phyloP scores from a whole-genome alignment of 2,888 invertebrate genomes.

The Agriopis leucophaearia region DNA sequence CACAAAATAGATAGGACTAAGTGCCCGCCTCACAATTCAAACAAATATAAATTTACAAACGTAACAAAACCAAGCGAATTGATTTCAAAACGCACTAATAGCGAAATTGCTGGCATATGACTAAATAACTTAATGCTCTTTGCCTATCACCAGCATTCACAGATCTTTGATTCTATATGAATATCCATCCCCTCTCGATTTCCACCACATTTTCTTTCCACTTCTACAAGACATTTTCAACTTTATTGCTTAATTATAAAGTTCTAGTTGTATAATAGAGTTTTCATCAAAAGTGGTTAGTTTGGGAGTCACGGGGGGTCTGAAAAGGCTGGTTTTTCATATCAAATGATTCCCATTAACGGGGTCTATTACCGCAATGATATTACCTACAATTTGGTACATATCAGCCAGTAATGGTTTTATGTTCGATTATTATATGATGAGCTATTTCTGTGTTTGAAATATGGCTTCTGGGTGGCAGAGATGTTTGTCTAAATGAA shows the following conservation, averaged over 20 bases:
- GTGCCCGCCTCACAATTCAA: constrained; percentile 34
- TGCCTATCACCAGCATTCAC: constrained; percentile 49
- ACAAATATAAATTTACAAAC: constrained; percentile 46
- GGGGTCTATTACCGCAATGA: constrained; percentile 73
- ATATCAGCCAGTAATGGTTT: constrained; percentile 69
- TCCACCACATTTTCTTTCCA: constrained; percentile 32
- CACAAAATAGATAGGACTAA: not conserved
- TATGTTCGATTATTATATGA: constrained; percentile 55
- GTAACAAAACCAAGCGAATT: constrained; percentile 61
- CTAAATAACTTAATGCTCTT: constrained; percentile 78
- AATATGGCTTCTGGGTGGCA: constrained; percentile 32
- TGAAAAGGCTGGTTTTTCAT: constrained; percentile 55
- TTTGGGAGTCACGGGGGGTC: constrained; percentile 54
- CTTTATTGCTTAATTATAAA: constrained; percentile 3
- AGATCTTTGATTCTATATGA: constrained; percentile 56
- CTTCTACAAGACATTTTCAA: constrained; percentile 26
- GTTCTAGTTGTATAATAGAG: not conserved
- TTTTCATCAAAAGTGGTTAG: constrained; percentile 47
- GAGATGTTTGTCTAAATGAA: constrained; percentile 16
- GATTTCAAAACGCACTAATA: constrained; percentile 76
- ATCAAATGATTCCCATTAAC: constrained; percentile 71
- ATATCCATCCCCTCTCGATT: constrained; percentile 50
- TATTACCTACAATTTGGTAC: constrained; percentile 74
- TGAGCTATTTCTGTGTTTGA: constrained; percentile 37
- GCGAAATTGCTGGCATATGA: constrained; percentile 70